Conservation (phyloP, 2,888 invertebrate species). For the Idaea aversata region DNA sequence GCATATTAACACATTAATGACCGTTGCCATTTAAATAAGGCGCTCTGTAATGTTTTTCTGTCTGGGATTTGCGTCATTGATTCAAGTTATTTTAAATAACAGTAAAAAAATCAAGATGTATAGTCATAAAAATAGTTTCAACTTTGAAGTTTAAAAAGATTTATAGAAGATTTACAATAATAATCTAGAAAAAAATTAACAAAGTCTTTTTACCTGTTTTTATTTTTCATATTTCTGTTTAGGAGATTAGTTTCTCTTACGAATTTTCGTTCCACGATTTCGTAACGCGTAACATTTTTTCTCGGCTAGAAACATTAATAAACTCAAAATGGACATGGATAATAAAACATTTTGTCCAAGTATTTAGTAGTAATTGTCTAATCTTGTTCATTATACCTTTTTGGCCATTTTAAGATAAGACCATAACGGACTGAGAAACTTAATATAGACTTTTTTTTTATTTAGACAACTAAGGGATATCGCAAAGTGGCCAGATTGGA, state of each 20-base stretch:
- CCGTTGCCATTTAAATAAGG: conserved; percentile 39
- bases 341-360: not conserved
- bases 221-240: no score
- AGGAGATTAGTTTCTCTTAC: no score
- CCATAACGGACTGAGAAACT: conserved; percentile 28
- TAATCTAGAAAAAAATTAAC: no score
- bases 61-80: conserved; percentile 17
- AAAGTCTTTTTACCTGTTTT: no score
- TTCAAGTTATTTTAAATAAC: no score
- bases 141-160: no score
- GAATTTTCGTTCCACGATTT: no score
- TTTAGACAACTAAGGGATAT: conserved; percentile 37
- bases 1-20: conserved; percentile 31
- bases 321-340: not conserved
- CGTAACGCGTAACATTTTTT: no score
- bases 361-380: conserved; percentile 2
- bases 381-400: conserved; percentile 7
- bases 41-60: conserved; percentile 23
- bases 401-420: conserved; percentile 4
- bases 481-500: conserved; percentile 42
- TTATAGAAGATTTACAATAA: no score
- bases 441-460: conserved; percentile 35
- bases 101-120: no score
- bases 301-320: no score
- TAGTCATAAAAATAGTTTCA: no score